A percentile compares a stretch with the other conserved stretches of the same genome.
Evolutionary conservation across 2,113 vertebrate species (phyloP).

Genomic region (Lutjanus erythropterus): DNA sequence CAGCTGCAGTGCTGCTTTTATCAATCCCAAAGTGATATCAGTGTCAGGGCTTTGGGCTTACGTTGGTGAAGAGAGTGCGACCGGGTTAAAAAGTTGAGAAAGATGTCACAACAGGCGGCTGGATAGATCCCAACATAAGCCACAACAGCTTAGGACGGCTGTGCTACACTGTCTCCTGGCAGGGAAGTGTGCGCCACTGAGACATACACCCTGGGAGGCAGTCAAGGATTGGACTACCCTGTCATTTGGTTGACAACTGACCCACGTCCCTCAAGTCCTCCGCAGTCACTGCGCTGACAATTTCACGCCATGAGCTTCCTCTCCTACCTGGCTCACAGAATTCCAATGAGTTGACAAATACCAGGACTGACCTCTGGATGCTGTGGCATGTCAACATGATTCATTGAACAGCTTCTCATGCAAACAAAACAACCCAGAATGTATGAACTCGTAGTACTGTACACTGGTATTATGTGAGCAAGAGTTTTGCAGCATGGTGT

Average conservation of each 20-base stretch:
- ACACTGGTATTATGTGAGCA: neutral
- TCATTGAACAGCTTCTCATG: neutral
- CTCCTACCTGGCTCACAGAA: slow-evolving; percentile 48
- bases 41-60: slow-evolving; percentile 4
- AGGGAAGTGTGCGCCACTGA: slow-evolving; percentile 42
- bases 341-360: slow-evolving; percentile 59
- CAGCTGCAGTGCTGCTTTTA: neutral
- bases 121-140: slow-evolving; percentile 41
- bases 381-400: slow-evolving; percentile 7
- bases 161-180: slow-evolving; percentile 41
- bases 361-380: slow-evolving; percentile 38
- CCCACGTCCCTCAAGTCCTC: slow-evolving; percentile 60
- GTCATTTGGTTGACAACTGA: slow-evolving; percentile 73
- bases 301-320: slow-evolving; percentile 60
- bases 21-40: slow-evolving; percentile 7
- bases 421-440: neutral
- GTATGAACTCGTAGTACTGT: neutral
- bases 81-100: slow-evolving; percentile 46
- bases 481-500: neutral
- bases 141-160: slow-evolving; percentile 25
- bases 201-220: slow-evolving; percentile 51
- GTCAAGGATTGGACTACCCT: slow-evolving; percentile 44
- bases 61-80: neutral
- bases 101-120: slow-evolving; percentile 45
- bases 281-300: slow-evolving; percentile 64